Conservation (phyloP, 1,140 invertebrate genomes). For the Heliconius eleuchia region DNA sequence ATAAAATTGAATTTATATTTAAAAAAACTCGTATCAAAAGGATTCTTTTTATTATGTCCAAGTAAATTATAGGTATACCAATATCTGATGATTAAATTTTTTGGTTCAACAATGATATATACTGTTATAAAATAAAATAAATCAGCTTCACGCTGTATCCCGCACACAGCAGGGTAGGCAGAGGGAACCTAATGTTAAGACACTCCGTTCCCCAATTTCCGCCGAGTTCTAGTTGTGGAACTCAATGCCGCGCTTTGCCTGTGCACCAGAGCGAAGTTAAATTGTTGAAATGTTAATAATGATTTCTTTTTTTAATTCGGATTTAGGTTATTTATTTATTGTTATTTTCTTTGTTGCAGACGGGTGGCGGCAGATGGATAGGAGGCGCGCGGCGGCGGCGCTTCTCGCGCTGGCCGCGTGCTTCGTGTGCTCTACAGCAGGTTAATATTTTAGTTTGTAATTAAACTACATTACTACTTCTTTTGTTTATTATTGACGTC, state of each 20-base stretch:
- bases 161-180: too few relatives aligned
- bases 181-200: too few relatives aligned
- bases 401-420: slow-evolving; percentile 77
- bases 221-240: too few relatives aligned
- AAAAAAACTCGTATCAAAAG: background rate
- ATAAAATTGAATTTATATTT: background rate
- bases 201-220: too few relatives aligned
- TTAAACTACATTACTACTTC: background rate
- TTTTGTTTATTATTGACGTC: background rate
- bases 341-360: slow-evolving; percentile 58
- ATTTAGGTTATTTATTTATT: background rate
- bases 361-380: slow-evolving; percentile 73
- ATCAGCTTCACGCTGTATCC: too few relatives aligned
- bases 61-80: too few relatives aligned
- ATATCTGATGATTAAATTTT: too few relatives aligned
- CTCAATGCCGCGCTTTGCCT: too few relatives aligned
- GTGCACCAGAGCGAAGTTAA: too few relatives aligned
- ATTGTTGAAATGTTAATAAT: too few relatives aligned
- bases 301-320: background rate
- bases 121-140: too few relatives aligned
- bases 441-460: slow-evolving; percentile 36
- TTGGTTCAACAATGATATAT: too few relatives aligned
- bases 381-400: slow-evolving; percentile 76
- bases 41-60: background rate
- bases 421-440: slow-evolving; percentile 70